These are phyloP conservation scores for Lymantria dispar DNA, from an alignment of 2,888 invertebrate species.

Conservation along the genomic window DNA sequence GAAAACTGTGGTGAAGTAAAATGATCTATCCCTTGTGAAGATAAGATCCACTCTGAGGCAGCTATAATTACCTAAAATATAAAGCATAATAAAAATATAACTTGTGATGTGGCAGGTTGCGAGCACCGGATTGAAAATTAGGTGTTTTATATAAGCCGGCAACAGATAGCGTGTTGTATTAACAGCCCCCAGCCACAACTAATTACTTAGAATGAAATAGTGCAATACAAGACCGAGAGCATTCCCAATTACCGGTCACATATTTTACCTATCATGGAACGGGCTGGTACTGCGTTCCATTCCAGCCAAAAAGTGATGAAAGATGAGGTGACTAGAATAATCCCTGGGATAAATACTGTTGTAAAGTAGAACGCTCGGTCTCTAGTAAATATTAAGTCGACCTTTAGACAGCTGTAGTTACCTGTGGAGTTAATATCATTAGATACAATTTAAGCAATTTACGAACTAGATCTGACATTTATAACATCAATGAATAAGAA, in stretches of 20 bases:
- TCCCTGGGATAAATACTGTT: constrained; percentile 94
- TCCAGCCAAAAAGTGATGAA: constrained; percentile 95
- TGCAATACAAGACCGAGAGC: constrained; percentile 68
- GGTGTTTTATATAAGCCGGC: constrained; percentile 54
- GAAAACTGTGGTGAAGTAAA: constrained; percentile 98
- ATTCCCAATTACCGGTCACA: constrained; percentile 63
- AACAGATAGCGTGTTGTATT: constrained; percentile 67
- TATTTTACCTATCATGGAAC: constrained; percentile 92
- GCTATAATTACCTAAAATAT: constrained; percentile 94
- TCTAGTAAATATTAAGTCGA: constrained; percentile 93
- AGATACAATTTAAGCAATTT: constrained; percentile 50
- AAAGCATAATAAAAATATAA: constrained; percentile 62
- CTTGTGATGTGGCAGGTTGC: constrained; percentile 41
- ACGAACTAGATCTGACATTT: neutral
- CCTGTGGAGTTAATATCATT: constrained; percentile 83
- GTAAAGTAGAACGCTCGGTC: constrained; percentile 96
- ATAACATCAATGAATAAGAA: constrained; percentile 44
- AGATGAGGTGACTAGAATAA: constrained; percentile 93
- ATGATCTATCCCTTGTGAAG: constrained; percentile 97
- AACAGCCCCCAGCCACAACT: constrained; percentile 71
- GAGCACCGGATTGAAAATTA: constrained; percentile 22
- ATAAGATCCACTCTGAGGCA: constrained; percentile 96
- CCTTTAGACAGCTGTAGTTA: constrained; percentile 94
- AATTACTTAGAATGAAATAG: constrained; percentile 51
- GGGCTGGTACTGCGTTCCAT: constrained; percentile 94